Percentiles rank a stretch among this genome's conserved stretches.
phyloP scores from a whole-genome alignment of 2,797 vertebrate species.

The Hylomyscus alleni region DNA sequence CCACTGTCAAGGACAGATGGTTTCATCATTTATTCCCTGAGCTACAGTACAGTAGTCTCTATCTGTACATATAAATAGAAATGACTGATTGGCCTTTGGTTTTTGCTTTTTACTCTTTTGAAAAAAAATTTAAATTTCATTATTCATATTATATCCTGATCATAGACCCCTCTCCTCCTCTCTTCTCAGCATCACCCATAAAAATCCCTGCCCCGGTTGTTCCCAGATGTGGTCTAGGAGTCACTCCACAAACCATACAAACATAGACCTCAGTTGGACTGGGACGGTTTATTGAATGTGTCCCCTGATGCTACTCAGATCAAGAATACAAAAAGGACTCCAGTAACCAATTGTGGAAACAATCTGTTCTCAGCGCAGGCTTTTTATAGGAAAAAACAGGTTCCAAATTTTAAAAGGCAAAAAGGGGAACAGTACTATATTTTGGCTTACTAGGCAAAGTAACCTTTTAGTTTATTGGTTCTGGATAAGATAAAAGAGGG shows the following conservation, averaged over 20 bases:
- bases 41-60: background rate
- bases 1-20: background rate
- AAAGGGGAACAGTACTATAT: background rate
- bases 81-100: background rate
- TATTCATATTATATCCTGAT: background rate
- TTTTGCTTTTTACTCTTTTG: background rate
- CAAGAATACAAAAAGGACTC: background rate
- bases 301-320: background rate
- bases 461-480: background rate
- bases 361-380: background rate
- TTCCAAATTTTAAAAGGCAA: background rate
- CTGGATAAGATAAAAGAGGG: background rate
- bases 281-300: background rate
- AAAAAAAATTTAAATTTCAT: background rate
- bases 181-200: background rate
- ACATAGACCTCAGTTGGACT: background rate
- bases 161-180: background rate
- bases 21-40: background rate
- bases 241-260: background rate
- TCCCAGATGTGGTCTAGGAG: background rate
- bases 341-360: background rate
- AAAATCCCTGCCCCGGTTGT: background rate
- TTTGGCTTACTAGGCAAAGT: background rate
- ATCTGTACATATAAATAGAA: background rate
- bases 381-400: background rate